Evolutionary conservation across 2,113 vertebrate genomes (phyloP), one percentile per base, ranked within the genome.

Genomic region (Antechinus flavipes): DNA sequence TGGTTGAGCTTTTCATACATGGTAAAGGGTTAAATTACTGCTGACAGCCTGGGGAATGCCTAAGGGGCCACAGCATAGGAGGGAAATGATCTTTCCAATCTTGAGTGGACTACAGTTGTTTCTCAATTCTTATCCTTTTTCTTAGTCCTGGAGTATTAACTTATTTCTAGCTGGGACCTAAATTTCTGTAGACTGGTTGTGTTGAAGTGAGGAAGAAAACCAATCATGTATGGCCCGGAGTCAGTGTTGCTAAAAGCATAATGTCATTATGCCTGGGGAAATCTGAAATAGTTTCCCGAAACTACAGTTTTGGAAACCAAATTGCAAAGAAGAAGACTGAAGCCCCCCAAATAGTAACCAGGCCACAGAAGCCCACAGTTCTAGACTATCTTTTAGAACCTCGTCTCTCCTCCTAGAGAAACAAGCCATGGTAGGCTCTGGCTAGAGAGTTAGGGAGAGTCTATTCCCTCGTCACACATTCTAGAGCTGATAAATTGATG

Each of bases 161-260:
- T 94, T 96, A 35, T 90, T 96, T 95, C 52, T 42, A 49, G 96
- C 30, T 53, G 91, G 68, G 90, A 91, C 47, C n/a, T 46, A 12
- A 14, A 93, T 50, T 46, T 12, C 46, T 1, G 47, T 95, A 96
- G 54, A 84, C 42, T 46, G 54, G 19, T 7, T 27, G 8, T 90
- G 42, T 76, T 90, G 58, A 92, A 24, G 90, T 58, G 30, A 94
- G 47, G 54, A 90, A 14, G 0, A 90, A 58, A 95, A 93, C 90
- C 53, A 46, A 89, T 24, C 11, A 89, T 3, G 23, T 53, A 5
- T 42, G 90, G 89, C 42, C 90, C 54, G 26, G 47, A 22, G 22
- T 95, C 47, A 92, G 50, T 46, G 30, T 5, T 5, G 91, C 24
- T 95, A 24, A 1, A 47, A 93, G 56, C 0, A 30, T 1, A 11